Percentiles rank a stretch among this genome's conserved stretches.
Evolutionary conservation across 2,888 invertebrate species (phyloP).

Genomic region (Trichopoda pennipes): DNA sequence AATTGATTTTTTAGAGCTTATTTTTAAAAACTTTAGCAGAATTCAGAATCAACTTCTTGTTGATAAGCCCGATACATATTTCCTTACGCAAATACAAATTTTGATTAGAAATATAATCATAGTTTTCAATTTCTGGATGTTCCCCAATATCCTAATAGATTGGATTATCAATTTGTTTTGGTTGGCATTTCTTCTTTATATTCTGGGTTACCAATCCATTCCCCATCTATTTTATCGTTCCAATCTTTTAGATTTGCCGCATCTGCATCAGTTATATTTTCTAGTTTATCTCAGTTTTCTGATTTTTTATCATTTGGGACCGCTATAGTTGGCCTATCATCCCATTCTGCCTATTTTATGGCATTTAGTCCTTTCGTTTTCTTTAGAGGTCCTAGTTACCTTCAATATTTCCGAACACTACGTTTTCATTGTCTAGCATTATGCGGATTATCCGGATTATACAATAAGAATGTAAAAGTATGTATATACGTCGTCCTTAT

Average conservation of each 20-base stretch:
- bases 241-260: slow-evolving; percentile 99
- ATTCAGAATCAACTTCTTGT: no score
- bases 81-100: slow-evolving; percentile 93
- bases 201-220: slow-evolving; percentile 99
- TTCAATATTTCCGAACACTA: slow-evolving; percentile 95
- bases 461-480: slow-evolving; percentile 98
- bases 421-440: slow-evolving; percentile 98
- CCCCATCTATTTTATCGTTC: slow-evolving; percentile 99
- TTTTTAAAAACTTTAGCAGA: slow-evolving; percentile 12
- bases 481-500: slow-evolving; percentile 99
- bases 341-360: slow-evolving; percentile 99
- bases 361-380: slow-evolving; percentile 98
- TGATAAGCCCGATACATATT: no score
- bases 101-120: slow-evolving; percentile 94
- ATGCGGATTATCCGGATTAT: slow-evolving; percentile 97
- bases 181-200: slow-evolving; percentile 99
- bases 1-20: slow-evolving; percentile 4
- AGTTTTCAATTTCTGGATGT: slow-evolving; percentile 99
- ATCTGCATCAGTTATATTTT: slow-evolving; percentile 98
- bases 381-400: slow-evolving; percentile 99
- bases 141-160: slow-evolving; percentile 98
- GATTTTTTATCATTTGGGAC: slow-evolving; percentile 98
- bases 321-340: slow-evolving; percentile 95
- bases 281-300: slow-evolving; percentile 99
- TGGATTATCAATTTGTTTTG: slow-evolving; percentile 99